Base-by-base conservation (phyloP, 2,888 invertebrate species). In the Furcula furcula region DNA sequence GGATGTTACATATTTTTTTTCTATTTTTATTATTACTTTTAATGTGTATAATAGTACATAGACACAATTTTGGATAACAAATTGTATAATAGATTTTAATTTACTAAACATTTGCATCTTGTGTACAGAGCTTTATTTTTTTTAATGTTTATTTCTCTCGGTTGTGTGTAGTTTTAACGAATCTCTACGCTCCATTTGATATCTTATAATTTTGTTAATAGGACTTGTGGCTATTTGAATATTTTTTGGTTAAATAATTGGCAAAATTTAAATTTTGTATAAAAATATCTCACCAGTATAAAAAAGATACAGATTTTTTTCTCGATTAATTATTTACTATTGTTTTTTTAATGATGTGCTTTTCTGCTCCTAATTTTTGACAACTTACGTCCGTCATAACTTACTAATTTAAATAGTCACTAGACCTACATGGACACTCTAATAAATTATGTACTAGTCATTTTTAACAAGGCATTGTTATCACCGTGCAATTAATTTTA, bases 371-470 rank as follows among this genome's bases (percentile, higher is more conserved):
- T n/a, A n/a, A n/a, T n/a, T n/a, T n/a, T n/a, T n/a, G n/a, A n/a
- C n/a, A n/a, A n/a, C n/a, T n/a, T n/a, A n/a, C n/a, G n/a, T n/a
- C n/a, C n/a, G n/a, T n/a, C n/a, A n/a, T n/a, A n/a, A n/a, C n/a
- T n/a, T n/a, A n/a, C n/a, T n/a, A 21, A 21, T 21, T 21, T 10
- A 10, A 50, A 34, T 47, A 45, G 39, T 35, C 34, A 26, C 39
- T 46, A 46, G 10, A 25, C n/a, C 21, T 22, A 25, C 39, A 37
- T n/a, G 4, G 10, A 21, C 39, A 40, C 36, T 55, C 49, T 59
- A 46, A 47, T 53, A 51, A 41, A 38, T 60, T 65, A 50, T 47
- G 39, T 69, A 64, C 79, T 79, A 79, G 79, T 79, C 79, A 79
- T 78, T 78, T 25, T 73, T 72, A 73, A 71, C 60, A 59, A 64